Conservation (phyloP, 2,797 vertebrate species). For the Morus bassanus region DNA sequence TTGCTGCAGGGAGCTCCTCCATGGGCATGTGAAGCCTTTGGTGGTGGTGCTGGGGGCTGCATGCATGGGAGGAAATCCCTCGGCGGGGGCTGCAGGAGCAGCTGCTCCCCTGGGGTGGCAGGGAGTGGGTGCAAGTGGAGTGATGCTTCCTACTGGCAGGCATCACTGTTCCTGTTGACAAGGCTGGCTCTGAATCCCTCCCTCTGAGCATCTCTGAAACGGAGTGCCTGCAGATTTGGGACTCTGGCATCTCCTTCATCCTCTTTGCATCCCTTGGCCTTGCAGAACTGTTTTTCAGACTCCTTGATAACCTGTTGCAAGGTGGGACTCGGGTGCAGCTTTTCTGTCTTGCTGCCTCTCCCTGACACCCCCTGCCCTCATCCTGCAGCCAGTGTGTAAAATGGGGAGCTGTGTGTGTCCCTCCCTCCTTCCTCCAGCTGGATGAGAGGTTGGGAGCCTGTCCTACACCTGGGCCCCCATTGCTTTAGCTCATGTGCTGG, state of each 20-base stretch:
- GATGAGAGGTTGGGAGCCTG: not conserved
- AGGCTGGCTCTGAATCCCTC: not conserved
- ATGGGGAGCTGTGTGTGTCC: rapidly evolving
- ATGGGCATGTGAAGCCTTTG: not conserved
- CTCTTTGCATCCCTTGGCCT: not conserved
- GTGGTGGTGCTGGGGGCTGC: not conserved
- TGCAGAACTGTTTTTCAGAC: not conserved
- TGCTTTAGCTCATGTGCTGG: not conserved
- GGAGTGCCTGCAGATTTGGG: not conserved
- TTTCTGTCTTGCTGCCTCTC: not conserved
- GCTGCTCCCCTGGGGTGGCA: rapidly evolving
- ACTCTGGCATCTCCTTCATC: not conserved
- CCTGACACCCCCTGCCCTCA: not conserved
- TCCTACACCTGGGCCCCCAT: rapidly evolving
- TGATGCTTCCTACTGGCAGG: not conserved
- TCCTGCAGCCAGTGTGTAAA: not conserved
- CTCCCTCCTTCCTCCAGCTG: not conserved
- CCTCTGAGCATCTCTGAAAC: not conserved
- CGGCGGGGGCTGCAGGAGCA: not conserved
- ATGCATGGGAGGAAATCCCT: not conserved
- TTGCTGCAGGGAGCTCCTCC: not conserved
- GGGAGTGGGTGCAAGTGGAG: not conserved
- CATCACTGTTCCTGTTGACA: not conserved
- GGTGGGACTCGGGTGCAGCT: not conserved
- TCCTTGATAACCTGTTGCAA: not conserved